Percentiles rank a stretch among this genome's conserved stretches.
Evolutionary conservation across 30 jellyfish, hydroid and myxozoan genomes (phyloP).

Genomic region (Sanderia malayensis): DNA sequence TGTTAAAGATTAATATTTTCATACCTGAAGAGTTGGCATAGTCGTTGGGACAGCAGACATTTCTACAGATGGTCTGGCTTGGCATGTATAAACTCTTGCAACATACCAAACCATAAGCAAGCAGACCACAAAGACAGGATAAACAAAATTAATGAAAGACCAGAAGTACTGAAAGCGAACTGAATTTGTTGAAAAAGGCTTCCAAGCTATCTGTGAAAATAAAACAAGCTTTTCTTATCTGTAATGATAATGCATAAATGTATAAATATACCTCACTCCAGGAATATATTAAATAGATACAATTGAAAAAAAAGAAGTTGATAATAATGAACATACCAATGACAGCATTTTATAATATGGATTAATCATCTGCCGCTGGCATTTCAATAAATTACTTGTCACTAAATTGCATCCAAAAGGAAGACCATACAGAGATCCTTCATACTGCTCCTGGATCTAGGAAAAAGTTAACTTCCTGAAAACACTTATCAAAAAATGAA

Average conservation of each 20-base stretch:
- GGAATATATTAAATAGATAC: no score
- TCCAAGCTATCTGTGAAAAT: slow-evolving; percentile 72
- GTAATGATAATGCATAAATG: no score
- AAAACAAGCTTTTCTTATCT: background rate
- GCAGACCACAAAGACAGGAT: slow-evolving; percentile 41
- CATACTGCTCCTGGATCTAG: slow-evolving; percentile 81
- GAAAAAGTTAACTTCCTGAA: no score
- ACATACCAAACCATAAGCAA: slow-evolving; percentile 69
- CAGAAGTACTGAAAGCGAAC: slow-evolving; percentile 51
- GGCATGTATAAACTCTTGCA: slow-evolving; percentile 65
- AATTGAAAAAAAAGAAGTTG: no score
- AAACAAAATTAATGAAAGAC: slow-evolving; percentile 37
- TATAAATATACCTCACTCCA: no score
- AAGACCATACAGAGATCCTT: slow-evolving; percentile 68
- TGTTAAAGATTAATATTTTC: no score
- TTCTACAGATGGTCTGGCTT: slow-evolving; percentile 59
- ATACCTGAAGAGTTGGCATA: slow-evolving; percentile 33
- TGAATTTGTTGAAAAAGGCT: slow-evolving; percentile 64
- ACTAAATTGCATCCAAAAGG: slow-evolving; percentile 65
- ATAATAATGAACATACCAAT: slow-evolving; percentile 60
- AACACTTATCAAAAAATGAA: no score
- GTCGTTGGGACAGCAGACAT: slow-evolving; percentile 18
- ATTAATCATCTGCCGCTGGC: slow-evolving; percentile 74
- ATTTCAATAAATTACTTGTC: slow-evolving; percentile 73
- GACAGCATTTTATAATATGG: slow-evolving; percentile 86